These are phyloP conservation scores for Strigamia maritima DNA, from an alignment of 2,888 invertebrate species.

Conservation along the genomic window DNA sequence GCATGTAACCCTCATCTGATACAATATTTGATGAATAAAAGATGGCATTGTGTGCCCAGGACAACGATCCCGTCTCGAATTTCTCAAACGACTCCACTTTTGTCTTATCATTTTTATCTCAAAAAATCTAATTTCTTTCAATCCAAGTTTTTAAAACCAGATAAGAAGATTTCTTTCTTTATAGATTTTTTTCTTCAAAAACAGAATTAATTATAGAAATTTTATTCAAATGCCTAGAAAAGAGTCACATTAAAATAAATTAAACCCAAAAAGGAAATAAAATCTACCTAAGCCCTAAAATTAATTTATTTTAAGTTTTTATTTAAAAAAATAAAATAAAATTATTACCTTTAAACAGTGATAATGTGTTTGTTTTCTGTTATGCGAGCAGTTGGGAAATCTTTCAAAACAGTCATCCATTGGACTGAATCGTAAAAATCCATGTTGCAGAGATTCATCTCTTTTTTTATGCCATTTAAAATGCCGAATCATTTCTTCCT, in stretches of 20 bases:
- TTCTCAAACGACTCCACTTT: slow-evolving; percentile 21
- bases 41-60: slow-evolving; percentile 25
- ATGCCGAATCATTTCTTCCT: slow-evolving; percentile 97
- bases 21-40: slow-evolving; percentile 18
- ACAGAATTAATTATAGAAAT: neutral
- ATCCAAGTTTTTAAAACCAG: neutral
- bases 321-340: neutral
- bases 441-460: slow-evolving; percentile 92
- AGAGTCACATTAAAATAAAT: slow-evolving; percentile 32
- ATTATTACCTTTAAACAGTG: slow-evolving; percentile 81
- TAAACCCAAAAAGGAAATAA: slow-evolving; percentile 7
- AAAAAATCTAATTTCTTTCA: slow-evolving; percentile 13
- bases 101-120: slow-evolving; percentile 13
- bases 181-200: neutral
- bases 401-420: slow-evolving; percentile 89
- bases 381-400: slow-evolving; percentile 80
- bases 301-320: too few species aligned
- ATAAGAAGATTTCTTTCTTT: neutral
- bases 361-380: slow-evolving; percentile 91
- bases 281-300: neutral
- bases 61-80: slow-evolving; percentile 27
- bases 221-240: neutral
- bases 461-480: slow-evolving; percentile 99
- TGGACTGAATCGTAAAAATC: slow-evolving; percentile 91
- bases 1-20: slow-evolving; percentile 6